Conservation (phyloP, 2,888 invertebrate genomes). For the Tridacna crocea region DNA sequence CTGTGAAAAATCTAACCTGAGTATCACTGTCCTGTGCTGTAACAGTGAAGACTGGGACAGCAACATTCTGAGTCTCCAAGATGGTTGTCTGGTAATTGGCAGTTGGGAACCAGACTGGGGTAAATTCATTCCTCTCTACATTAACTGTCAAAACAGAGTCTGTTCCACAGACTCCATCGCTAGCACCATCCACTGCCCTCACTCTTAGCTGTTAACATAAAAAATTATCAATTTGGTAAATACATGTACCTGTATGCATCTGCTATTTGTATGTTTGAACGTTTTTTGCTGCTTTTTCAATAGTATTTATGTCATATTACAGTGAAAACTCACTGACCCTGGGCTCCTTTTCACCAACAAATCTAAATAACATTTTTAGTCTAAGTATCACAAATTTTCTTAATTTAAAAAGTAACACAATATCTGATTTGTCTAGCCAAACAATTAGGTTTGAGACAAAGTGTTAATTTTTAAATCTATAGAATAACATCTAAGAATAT, state of each 20-base stretch:
- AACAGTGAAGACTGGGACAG: constrained; percentile 67
- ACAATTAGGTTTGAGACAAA: no score
- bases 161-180: constrained; percentile 63
- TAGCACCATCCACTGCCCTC: constrained; percentile 72
- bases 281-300: no score
- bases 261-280: no score
- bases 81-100: constrained; percentile 67
- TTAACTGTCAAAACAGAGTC: constrained; percentile 67
- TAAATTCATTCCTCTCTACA: constrained; percentile 74
- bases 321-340: neutral
- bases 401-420: no score
- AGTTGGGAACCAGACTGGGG: constrained; percentile 65
- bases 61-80: constrained; percentile 71
- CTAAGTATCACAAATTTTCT: no score
- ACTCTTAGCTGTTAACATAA: constrained; percentile 71
- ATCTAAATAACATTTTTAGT: no score
- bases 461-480: no score
- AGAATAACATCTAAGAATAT: no score
- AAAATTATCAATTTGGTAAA: neutral
- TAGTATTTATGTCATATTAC: neutral
- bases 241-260: no score
- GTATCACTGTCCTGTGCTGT: constrained; percentile 70
- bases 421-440: no score
- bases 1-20: constrained; percentile 49
- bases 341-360: no score